A percentile compares a stretch with the other conserved stretches of the same genome.
phyloP scores from a whole-genome alignment of 2,888 invertebrate species.

The Mesorhabditis belari region DNA sequence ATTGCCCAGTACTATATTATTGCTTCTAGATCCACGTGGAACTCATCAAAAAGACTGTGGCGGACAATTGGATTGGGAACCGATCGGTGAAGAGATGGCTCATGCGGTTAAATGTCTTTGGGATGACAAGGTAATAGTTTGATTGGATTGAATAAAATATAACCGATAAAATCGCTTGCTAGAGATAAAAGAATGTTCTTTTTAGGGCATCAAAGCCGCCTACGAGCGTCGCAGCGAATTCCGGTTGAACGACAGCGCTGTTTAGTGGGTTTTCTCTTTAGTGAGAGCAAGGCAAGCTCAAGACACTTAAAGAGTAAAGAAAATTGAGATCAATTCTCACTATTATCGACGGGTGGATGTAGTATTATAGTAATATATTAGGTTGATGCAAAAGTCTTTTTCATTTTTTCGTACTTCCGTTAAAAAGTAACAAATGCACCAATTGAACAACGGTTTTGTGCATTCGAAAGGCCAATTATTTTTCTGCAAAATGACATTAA shows the following conservation, averaged over 20 bases:
- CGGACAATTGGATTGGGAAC: slow-evolving; percentile 4
- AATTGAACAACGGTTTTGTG: no score
- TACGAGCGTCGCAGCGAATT: slow-evolving; percentile 94
- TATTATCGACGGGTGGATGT: no score
- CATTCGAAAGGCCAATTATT: no score
- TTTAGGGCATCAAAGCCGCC: not conserved
- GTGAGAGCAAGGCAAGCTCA: no score
- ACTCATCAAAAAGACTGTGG: not conserved
- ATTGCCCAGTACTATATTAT: no score
- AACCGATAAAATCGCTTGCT: not conserved
- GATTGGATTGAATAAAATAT: slow-evolving; percentile 68
- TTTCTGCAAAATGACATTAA: no score
- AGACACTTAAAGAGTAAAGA: no score
- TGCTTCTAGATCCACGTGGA: not conserved
- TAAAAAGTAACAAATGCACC: no score
- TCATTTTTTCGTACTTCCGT: no score
- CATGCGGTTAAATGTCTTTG: slow-evolving; percentile 58
- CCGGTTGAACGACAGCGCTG: slow-evolving; percentile 97
- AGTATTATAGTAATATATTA: no score
- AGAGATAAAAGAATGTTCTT: not conserved
- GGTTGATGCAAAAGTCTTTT: no score
- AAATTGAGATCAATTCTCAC: no score
- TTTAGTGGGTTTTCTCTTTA: slow-evolving; percentile 68
- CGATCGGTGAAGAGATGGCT: slow-evolving; percentile 16
- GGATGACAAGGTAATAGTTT: slow-evolving; percentile 90